Evolutionary conservation across 2,797 vertebrate species (phyloP), one percentile per base, ranked within the genome.

Genomic region (Chelon auratus): DNA sequence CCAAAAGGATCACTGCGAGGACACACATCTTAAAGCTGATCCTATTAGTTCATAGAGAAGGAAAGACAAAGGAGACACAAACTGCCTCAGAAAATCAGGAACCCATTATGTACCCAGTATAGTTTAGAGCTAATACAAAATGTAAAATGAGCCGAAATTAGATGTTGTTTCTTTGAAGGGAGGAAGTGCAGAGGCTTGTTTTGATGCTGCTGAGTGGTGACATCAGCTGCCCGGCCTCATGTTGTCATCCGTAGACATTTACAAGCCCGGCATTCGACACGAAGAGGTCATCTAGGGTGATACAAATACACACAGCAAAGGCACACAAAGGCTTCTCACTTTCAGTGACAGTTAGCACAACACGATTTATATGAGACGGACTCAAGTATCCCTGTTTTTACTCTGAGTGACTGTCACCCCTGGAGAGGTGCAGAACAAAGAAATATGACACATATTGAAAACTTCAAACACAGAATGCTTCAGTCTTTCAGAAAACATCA

Each of bases 211-310:
- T 37, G 40, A 43, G 48, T 22, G 79, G 62, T 75, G 85, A 84
- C 89, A 84, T 85, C 87, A 81, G 79, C 64, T 20, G 62, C 54
- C 7, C 20, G 42, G 76, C 58, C 55, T 80, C 79, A 74, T 68
- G 85, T n/a, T 55, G 72, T 91, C 87, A 84, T 87, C 78, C 40
- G 18, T 61, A 48, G 48, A 60, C 50, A 48, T 63, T 20, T 17
- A 17, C 67, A 62, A 48, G 52, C 69, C 37, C 48, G 24, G 55
- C 26, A 59, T 50, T 54, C 9, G 60, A 67, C 26, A 2, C 15
- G 0, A 73, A 48, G 73, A 82, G 83, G 82, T 90, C 83, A 82
- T 42, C 36, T 66, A 11, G 71, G 78, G 84, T 54, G 67, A 89
- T 12, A 4, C 75, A 24, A 8, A 53, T 51, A 65, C 66, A 56